A percentile compares a stretch with the other conserved stretches of the same genome.
phyloP scores from a whole-genome alignment of 2,888 invertebrate genomes.

The Tenthredo notha region DNA sequence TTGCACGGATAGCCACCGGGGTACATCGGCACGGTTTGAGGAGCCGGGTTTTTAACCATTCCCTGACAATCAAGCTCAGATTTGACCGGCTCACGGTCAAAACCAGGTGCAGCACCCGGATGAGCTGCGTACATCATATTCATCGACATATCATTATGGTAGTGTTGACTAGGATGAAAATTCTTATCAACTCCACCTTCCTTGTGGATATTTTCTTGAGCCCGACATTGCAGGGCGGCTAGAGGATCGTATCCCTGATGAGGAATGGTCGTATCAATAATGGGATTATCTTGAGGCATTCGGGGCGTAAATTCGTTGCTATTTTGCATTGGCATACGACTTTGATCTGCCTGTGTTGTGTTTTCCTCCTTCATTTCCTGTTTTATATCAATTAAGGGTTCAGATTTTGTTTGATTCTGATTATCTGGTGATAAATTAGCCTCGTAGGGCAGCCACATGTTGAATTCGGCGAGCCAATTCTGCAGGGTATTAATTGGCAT shows the following conservation, averaged over 20 bases:
- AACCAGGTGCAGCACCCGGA: conserved; percentile 59
- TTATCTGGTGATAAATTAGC: conserved; percentile 71
- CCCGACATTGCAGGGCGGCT: conserved; percentile 65
- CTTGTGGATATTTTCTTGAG: conserved; percentile 63
- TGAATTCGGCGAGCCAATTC: conserved; percentile 98
- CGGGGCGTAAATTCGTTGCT: conserved; percentile 69
- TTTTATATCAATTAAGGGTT: conserved; percentile 65
- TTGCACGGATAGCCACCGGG: conserved; percentile 60
- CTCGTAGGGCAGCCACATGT: conserved; percentile 96
- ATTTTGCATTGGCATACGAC: conserved; percentile 70
- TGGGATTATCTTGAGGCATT: conserved; percentile 66
- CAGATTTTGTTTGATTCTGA: conserved; percentile 61
- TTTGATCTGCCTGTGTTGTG: conserved; percentile 69
- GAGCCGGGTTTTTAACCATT: conserved; percentile 61
- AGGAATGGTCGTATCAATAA: conserved; percentile 65
- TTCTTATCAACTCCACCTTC: conserved; percentile 64
- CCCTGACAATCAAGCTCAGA: conserved; percentile 65
- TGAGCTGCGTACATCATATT: conserved; percentile 65
- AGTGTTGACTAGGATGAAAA: conserved; percentile 54
- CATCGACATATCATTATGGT: conserved; percentile 66
- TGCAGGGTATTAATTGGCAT: conserved; percentile 99
- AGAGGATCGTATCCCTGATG: conserved; percentile 69
- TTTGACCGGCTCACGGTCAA: conserved; percentile 67
- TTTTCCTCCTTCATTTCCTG: conserved; percentile 74
- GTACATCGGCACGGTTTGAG: conserved; percentile 62